A percentile compares a stretch with the other conserved stretches of the same genome.
These are phyloP conservation scores for Gari tellinella DNA, from an alignment of 2,888 invertebrate species.

Conservation along the genomic window DNA sequence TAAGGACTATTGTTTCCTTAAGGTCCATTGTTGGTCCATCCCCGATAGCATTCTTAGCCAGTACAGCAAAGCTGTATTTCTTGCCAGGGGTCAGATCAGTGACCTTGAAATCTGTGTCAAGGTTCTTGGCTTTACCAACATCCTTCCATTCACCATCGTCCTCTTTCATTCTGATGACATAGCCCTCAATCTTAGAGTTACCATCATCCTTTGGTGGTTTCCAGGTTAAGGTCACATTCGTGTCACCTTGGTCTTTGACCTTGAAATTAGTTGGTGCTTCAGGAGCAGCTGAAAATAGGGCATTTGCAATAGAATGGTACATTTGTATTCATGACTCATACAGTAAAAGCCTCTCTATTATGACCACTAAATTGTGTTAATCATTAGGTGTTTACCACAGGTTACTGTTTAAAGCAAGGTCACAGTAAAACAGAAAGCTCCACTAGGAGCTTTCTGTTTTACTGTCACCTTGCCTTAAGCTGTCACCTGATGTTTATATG, in stretches of 20 bases:
- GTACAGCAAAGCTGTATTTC: constrained; percentile 81
- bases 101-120: constrained; percentile 76
- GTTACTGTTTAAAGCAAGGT: no score
- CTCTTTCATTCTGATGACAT: constrained; percentile 85
- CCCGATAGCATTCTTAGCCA: constrained; percentile 82
- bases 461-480: no score
- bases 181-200: constrained; percentile 82
- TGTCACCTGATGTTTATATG: no score
- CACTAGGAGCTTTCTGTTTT: no score
- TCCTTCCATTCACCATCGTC: constrained; percentile 90
- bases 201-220: constrained; percentile 84
- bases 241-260: constrained; percentile 68
- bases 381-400: no score
- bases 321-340: no score
- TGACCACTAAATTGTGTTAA: no score
- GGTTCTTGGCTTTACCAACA: constrained; percentile 93
- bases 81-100: constrained; percentile 77
- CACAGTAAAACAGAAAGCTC: no score
- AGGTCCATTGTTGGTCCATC: constrained; percentile 72
- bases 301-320: no score
- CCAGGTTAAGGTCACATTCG: constrained; percentile 82
- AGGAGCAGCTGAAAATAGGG: constrained; percentile 73
- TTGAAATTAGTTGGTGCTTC: constrained; percentile 70
- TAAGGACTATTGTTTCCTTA: constrained; percentile 65
- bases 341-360: no score